phyloP scores from a whole-genome alignment of 1,140 invertebrate genomes.

The Drosophila pectinifera region DNA sequence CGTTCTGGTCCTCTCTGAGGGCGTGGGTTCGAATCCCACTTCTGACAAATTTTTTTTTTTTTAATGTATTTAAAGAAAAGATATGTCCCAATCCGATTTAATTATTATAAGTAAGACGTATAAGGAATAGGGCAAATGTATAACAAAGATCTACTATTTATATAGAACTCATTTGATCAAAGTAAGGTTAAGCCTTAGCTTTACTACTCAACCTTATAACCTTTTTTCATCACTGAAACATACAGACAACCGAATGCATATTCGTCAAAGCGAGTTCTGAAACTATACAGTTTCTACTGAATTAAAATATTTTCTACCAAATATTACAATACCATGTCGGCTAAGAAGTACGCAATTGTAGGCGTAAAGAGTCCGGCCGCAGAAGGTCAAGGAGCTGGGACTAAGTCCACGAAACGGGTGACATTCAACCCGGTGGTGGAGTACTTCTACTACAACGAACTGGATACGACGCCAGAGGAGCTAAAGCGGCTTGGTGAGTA shows the following conservation, averaged over 20 bases:
- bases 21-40: slow-evolving; percentile 95
- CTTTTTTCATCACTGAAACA: not conserved
- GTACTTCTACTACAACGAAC: slow-evolving; percentile 17
- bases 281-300: not conserved
- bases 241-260: no score
- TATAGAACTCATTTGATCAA: not conserved
- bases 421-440: slow-evolving; percentile 47
- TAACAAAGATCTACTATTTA: not conserved
- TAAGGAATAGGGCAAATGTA: not conserved
- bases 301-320: not conserved
- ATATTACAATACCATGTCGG: not conserved
- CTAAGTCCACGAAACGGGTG: slow-evolving; percentile 30
- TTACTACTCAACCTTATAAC: not conserved
- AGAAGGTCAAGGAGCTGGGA: not conserved
- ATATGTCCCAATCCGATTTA: no score
- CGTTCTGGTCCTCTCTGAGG: slow-evolving; percentile 93
- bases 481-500: slow-evolving; percentile 19
- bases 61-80: no score
- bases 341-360: not conserved
- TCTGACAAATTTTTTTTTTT: slow-evolving; percentile 89
- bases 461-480: not conserved
- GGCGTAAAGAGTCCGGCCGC: not conserved
- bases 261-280: not conserved
- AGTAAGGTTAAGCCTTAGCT: not conserved
- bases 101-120: not conserved